Conservation (phyloP, 2,113 vertebrate species). For the Glareola pratincola region DNA sequence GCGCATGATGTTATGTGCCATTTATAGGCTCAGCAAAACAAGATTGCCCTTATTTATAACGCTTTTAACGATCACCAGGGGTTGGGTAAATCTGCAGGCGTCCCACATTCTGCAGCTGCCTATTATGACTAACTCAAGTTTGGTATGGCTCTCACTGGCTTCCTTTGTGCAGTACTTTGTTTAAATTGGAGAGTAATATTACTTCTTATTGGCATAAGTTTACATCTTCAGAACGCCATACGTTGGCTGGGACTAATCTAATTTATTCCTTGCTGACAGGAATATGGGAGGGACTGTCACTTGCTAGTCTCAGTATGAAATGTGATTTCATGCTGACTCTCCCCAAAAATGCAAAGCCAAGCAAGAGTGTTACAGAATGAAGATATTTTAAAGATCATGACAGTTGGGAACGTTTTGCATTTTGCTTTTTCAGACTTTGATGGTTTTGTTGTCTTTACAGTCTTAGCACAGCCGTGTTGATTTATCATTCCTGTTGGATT, state of each 20-base stretch:
- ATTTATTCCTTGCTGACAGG: slow-evolving; percentile 58
- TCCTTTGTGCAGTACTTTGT: slow-evolving; percentile 32
- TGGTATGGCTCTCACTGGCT: slow-evolving; percentile 31
- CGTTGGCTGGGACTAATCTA: slow-evolving; percentile 38
- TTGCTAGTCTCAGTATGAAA: slow-evolving; percentile 14
- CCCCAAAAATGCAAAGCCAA: slow-evolving; percentile 20
- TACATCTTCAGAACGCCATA: slow-evolving; percentile 24
- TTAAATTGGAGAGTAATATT: slow-evolving; percentile 51
- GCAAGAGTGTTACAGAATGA: not conserved
- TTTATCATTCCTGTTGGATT: not conserved
- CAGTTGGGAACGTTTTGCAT: not conserved
- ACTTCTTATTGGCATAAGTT: slow-evolving; percentile 46
- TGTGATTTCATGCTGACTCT: slow-evolving; percentile 41
- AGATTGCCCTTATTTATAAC: not conserved
- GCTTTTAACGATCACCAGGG: not conserved
- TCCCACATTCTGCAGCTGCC: slow-evolving; percentile 7
- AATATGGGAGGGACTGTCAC: slow-evolving; percentile 45
- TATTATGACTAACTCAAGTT: slow-evolving; percentile 56
- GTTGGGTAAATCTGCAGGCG: slow-evolving; percentile 27
- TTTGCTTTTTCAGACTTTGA: not conserved
- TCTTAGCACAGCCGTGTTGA: not conserved
- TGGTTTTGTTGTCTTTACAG: not conserved
- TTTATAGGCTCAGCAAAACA: slow-evolving; percentile 26
- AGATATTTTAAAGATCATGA: slow-evolving; percentile 23
- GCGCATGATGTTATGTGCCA: not conserved